Conservation (phyloP, 2,113 vertebrate genomes). For the Polyodon spathula region DNA sequence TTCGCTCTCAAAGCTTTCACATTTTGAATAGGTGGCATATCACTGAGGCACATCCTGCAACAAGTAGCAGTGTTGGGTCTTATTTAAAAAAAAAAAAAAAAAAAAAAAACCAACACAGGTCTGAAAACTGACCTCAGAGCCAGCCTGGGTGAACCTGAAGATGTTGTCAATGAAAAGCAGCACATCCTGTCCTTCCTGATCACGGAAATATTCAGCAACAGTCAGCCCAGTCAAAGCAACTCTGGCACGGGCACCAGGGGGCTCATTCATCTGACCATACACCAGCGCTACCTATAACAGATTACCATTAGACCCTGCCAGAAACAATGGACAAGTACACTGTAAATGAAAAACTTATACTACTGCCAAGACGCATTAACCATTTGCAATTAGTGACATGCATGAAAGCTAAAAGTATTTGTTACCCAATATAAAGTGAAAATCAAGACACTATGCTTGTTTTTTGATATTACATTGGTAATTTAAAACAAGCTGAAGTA, state of each 20-base stretch:
- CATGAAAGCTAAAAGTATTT: slow-evolving; percentile 98
- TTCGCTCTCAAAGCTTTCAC: no score
- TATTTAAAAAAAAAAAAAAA: no score
- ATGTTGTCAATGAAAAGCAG: slow-evolving; percentile 98
- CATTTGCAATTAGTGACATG: slow-evolving; percentile 93
- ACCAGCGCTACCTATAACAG: slow-evolving; percentile 79
- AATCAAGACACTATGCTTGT: no score
- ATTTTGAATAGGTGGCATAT: no score
- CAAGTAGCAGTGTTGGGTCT: no score
- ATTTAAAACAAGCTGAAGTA: no score
- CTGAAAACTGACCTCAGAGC: slow-evolving; percentile 72
- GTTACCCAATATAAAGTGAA: no score
- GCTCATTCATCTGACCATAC: slow-evolving; percentile 97
- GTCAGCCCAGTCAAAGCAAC: slow-evolving; percentile 89
- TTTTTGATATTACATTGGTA: no score
- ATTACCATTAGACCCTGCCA: not conserved
- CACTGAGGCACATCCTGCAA: no score
- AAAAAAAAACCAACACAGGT: no score
- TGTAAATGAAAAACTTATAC: no score
- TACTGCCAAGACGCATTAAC: slow-evolving; percentile 78
- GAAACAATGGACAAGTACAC: not conserved
- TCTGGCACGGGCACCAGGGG: slow-evolving; percentile 86
- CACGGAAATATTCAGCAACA: slow-evolving; percentile 95
- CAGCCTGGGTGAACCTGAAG: slow-evolving; percentile 97
- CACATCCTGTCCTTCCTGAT: slow-evolving; percentile 96